Evolutionary conservation across 2,113 vertebrate genomes (phyloP), one percentile per base, ranked within the genome.

Genomic region (Notarius lentiginosus): DNA sequence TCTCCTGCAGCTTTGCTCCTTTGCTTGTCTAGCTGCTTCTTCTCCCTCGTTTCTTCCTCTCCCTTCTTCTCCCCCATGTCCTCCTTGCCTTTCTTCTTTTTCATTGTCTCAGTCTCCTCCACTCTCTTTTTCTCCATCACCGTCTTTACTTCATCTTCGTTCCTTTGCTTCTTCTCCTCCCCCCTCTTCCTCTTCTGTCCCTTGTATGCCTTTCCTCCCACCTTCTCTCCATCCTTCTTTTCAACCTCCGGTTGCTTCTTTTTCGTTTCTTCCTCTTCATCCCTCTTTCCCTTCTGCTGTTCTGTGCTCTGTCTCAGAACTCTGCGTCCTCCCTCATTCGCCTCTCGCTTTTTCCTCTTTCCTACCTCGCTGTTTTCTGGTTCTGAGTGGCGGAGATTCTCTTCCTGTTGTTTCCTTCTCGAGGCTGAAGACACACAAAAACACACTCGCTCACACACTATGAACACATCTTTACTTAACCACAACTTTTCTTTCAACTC

Each of bases 171-270:
- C 51, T 47, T 49, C 24, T 86, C 68, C 47, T n/a, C 14, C 17
- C n/a, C 1, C 5, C 92, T 83, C 91, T 95, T 95, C 61, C 85
- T 65, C 20, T 63, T 24, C 61, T 24, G 41, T 41, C 61, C 6
- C 61, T 24, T 20, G 7, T 63, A 9, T 65, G 89, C 90, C 2
- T 85, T 87, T 94, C 75, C 94, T 96, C 63, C 15, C 51, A 55
- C 51, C 75, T 55, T 79, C n/a, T 27, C 24, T 27, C 27, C 51
- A 55, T 89, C 27, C 95, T 94, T 88, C 95, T 94, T 84, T 92
- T 94, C 82, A 90, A 77, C 60, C 1, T 66, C 84, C 0, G 9
- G 12, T 30, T 75, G 51, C 24, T 70, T 11, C 61, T 86, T 81
- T 2, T 55, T 2, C 0, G 1, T 79, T 55, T 79, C 49, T 20